Base-by-base conservation (phyloP, 2,888 invertebrate species). In the Microctonus hyperodae region DNA sequence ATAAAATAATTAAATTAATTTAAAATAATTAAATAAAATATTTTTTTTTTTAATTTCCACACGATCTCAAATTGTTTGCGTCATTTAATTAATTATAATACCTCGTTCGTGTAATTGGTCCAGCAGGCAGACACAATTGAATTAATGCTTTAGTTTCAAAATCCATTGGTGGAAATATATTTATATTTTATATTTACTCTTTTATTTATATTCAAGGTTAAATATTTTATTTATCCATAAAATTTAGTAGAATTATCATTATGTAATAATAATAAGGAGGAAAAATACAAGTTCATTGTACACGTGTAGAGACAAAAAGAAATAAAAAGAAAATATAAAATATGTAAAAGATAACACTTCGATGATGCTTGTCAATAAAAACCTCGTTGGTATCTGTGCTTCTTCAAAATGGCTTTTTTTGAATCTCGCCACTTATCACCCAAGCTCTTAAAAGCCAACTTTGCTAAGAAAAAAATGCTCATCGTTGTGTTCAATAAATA, bases 141-240 rank as follows among this genome's bases (percentile, higher is more conserved):
- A 81, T 81, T 67, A 81, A 70, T 59, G 76, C 79, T 64, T 74
- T 76, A 1, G 81, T 81, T 73, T 81, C 81, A 55, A 81, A 70
- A 71, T 81, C 81, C 81, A 81, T 81, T 20, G 28, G 69, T 50
- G 2, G 4, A 28, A 28, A 28, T 28, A 5, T 28, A 5, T 28
- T 44, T 16, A 48, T 13, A 37, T 55, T n/a, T n/a, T 33, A 31
- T 11, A 51, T 59, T 50, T 20, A 11, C 23, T 60, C 51, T n/a
- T 44, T 31, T 28, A 66, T n/a, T 33, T 23, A 22, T 11, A 63
- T 33, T 31, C 25, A 35, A n/a, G n/a, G n/a, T n/a, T n/a, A n/a
- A n/a, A n/a, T n/a, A n/a, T n/a, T n/a, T 56, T 55, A 23, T 13
- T 62, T 22, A 31, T 25, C 7, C 13, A 16, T n/a, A 23, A 35